phyloP scores from a whole-genome alignment of 2,797 vertebrate genomes.

The Pantherophis vulpinus region DNA sequence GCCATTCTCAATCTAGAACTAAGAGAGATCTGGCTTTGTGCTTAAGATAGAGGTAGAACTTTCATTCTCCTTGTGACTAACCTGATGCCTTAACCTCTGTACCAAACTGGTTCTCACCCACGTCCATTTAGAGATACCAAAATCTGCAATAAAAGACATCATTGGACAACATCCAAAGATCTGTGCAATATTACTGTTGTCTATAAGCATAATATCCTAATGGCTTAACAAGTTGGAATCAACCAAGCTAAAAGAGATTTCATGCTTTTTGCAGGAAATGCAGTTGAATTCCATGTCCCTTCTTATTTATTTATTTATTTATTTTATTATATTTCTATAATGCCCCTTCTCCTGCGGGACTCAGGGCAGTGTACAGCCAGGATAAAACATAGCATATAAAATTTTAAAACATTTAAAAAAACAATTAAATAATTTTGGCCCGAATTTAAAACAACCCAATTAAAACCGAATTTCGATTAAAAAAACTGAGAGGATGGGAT shows the following conservation, averaged over 20 bases:
- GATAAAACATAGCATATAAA: too few relatives aligned
- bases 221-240: not conserved
- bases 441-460: too few relatives aligned
- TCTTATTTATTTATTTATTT: too few relatives aligned
- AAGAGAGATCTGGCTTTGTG: constrained; percentile 6
- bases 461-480: too few relatives aligned
- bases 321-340: too few relatives aligned
- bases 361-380: too few relatives aligned
- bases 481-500: too few relatives aligned
- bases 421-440: too few relatives aligned
- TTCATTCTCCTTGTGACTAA: not conserved
- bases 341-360: too few relatives aligned
- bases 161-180: not conserved
- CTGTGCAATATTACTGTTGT: not conserved
- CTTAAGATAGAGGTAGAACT: not conserved
- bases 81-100: not conserved
- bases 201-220: not conserved
- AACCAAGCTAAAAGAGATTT: not conserved
- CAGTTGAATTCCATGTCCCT: not conserved
- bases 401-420: too few relatives aligned
- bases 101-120: not conserved
- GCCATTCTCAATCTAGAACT: not conserved
- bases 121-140: not conserved
- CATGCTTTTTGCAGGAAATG: not conserved
- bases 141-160: not conserved